phyloP scores from a whole-genome alignment of 37 sponge, comb jelly and placozoan genomes.

The Halisarca cf. caerulea region DNA sequence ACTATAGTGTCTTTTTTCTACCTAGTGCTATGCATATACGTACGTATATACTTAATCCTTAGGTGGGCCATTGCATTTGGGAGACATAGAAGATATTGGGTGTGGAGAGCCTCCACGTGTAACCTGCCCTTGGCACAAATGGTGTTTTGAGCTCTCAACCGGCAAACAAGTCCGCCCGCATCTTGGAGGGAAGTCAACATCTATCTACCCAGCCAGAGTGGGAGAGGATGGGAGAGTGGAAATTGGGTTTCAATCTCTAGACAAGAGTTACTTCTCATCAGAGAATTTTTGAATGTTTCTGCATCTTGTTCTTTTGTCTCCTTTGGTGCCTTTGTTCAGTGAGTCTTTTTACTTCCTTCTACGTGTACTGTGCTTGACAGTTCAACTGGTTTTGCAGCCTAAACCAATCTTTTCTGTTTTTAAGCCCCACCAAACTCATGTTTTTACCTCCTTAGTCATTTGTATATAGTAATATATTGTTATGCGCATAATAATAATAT shows the following conservation, averaged over 20 bases:
- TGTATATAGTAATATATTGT: too few species aligned
- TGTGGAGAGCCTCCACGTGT: conserved; percentile 26
- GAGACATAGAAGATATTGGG: conserved; percentile 65
- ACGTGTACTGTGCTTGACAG: too few species aligned
- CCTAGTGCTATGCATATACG: neutral
- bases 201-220: neutral
- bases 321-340: too few species aligned
- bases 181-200: neutral
- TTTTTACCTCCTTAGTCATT: too few species aligned
- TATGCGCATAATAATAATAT: too few species aligned
- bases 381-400: too few species aligned
- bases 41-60: neutral
- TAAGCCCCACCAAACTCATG: too few species aligned
- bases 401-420: too few species aligned
- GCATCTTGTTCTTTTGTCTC: too few species aligned
- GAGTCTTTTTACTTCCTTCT: too few species aligned
- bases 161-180: conserved; percentile 41
- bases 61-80: conserved; percentile 69
- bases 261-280: neutral
- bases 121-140: conserved; percentile 67
- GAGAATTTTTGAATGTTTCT: conserved; percentile 3
- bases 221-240: neutral
- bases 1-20: neutral
- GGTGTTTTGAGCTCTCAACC: conserved; percentile 43
- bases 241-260: conserved; percentile 5